Evolutionary conservation across 2,888 invertebrate species (phyloP), one percentile per base, ranked within the genome.

Genomic region (Sussaba pulchella): DNA sequence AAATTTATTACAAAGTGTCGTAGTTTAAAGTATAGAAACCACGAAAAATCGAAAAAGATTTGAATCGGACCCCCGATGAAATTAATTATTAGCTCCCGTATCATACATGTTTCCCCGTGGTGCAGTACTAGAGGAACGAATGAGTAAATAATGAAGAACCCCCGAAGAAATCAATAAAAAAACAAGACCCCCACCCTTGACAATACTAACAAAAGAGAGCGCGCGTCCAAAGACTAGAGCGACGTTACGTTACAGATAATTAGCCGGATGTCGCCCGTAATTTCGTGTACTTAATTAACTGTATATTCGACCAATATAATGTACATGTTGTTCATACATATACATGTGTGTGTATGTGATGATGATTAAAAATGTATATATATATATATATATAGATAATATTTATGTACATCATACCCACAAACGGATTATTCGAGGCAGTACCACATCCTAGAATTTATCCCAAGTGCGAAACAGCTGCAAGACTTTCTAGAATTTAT

Each of bases 241-340:
- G 78, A 82, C 75, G 73, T 69, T 57, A 73, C 4, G 73, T 81
- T 78, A 81, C 81, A 45, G 66, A 71, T 75, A 74, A 45, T 59
- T 52, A 52, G 19, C 45, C 43, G 26, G 47, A 84, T 61, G 70
- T 74, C 54, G 50, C 81, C 43, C 79, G 77, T 82, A 84, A 73
- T 84, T 78, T 83, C 83, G 76, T 85, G 87, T 88, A 88, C 87
- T 88, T 88, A 87, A 86, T 78, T 86, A 79, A 84, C 73, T 81
- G 72, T 85, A 82, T 81, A 85, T 85, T 86, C 83, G 81, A 81
- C 83, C 83, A 83, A 86, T 83, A 82, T 66, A 86, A 82, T 88
- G 84, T 88, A 87, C 87, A 87, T 86, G 87, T 89, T 88, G 89
- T 89, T 89, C 85, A 89, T 87, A 87, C 86, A 89, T 89, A 87